A percentile compares a stretch with the other conserved stretches of the same genome.
These are phyloP conservation scores for Macrostomum lignano DNA, from an alignment of 1,140 invertebrate genomes.

Conservation along the genomic window DNA sequence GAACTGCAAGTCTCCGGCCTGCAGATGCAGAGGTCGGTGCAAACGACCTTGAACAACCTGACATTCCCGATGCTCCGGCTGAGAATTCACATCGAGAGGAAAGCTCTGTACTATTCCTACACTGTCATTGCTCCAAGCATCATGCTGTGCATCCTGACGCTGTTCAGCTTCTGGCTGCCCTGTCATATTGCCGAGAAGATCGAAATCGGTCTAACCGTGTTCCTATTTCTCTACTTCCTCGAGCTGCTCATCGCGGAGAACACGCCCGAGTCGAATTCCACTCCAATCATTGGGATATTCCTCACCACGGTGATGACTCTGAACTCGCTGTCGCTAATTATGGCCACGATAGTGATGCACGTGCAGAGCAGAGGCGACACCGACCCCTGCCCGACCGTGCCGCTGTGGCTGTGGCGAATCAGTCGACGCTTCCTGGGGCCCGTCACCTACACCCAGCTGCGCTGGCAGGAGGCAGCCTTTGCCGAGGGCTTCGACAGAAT, in stretches of 20 bases:
- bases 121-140: constrained; percentile 24
- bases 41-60: too few relatives aligned
- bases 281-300: constrained; percentile 16
- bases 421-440: not conserved
- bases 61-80: too few relatives aligned
- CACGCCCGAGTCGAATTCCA: constrained; percentile 24
- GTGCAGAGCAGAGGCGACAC: not conserved
- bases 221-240: constrained; percentile 23
- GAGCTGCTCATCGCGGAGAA: constrained; percentile 22
- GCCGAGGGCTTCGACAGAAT: too few relatives aligned
- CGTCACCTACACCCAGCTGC: not conserved
- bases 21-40: too few relatives aligned
- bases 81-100: constrained; percentile 1
- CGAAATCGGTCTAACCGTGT: constrained; percentile 22
- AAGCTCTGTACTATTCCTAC: constrained; percentile 16
- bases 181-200: constrained; percentile 24
- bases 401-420: not conserved
- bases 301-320: constrained; percentile 3
- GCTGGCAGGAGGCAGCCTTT: too few relatives aligned
- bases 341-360: not conserved
- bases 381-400: not conserved
- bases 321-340: constrained; percentile 3
- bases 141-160: constrained; percentile 19
- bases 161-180: constrained; percentile 19
- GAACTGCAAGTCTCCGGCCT: too few relatives aligned